These are phyloP conservation scores for Daubentonia madagascariensis DNA, from an alignment of 2,113 vertebrate genomes.

Conservation along the genomic window DNA sequence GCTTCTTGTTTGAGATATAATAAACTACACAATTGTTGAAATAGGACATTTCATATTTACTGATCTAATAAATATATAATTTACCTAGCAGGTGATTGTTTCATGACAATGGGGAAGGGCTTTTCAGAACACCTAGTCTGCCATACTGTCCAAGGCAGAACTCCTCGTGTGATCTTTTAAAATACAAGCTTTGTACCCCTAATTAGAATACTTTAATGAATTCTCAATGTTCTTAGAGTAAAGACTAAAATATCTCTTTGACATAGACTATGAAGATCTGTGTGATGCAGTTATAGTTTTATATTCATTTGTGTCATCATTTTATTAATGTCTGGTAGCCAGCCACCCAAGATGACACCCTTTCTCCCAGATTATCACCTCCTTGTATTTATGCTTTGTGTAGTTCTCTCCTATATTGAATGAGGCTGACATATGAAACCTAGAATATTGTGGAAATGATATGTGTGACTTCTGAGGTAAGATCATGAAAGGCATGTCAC, in stretches of 20 bases:
- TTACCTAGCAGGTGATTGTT: background rate
- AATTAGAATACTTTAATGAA: background rate
- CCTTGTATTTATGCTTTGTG: background rate
- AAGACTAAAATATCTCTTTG: background rate
- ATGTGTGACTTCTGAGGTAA: background rate
- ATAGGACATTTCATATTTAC: no score
- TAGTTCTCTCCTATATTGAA: background rate
- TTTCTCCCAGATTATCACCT: background rate
- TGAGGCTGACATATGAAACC: background rate
- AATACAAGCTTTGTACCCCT: background rate
- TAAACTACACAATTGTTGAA: no score
- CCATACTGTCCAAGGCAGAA: background rate
- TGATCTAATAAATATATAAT: no score
- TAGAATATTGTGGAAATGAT: background rate
- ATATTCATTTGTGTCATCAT: background rate
- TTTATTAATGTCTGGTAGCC: background rate
- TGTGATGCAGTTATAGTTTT: background rate
- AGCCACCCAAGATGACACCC: background rate
- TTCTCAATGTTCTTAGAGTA: background rate
- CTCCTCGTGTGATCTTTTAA: background rate
- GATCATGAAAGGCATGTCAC: background rate
- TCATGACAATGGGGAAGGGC: background rate
- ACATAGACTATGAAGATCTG: background rate
- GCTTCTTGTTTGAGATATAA: no score
- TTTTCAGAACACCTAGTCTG: background rate